Conservation (phyloP, 1,140 invertebrate genomes). For the Sarcophaga peregrina region DNA sequence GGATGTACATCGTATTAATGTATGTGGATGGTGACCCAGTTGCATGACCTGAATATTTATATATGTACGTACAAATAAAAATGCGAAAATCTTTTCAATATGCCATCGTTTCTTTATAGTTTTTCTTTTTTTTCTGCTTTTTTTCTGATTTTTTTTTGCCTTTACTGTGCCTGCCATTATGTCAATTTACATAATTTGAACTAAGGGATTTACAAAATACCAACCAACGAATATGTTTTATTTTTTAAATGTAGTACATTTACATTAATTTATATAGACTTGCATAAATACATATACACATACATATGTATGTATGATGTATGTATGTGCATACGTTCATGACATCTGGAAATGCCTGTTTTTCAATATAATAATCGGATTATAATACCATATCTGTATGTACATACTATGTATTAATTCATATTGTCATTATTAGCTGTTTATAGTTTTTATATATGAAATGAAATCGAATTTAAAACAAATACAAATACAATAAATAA, state of each 20-base stretch:
- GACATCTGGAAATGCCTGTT: not conserved
- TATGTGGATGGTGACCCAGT: slow-evolving; percentile 29
- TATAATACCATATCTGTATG: too few relatives aligned
- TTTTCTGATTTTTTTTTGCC: not conserved
- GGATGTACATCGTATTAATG: not conserved
- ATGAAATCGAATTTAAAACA: too few relatives aligned
- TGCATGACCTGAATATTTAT: slow-evolving; percentile 35
- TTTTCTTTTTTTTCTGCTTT: too few relatives aligned
- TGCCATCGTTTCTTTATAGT: not conserved
- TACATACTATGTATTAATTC: not conserved
- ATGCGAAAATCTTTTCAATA: slow-evolving; percentile 42
- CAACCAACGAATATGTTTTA: not conserved
- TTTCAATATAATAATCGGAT: slow-evolving; percentile 5
- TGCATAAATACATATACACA: too few relatives aligned
- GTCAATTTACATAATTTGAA: slow-evolving; percentile 40
- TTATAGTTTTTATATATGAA: not conserved
- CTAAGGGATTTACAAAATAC: slow-evolving; percentile 38
- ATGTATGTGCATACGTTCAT: not conserved
- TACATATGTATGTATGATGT: not conserved
- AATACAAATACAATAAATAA: too few relatives aligned
- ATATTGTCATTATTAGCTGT: not conserved
- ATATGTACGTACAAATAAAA: not conserved
- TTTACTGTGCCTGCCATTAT: slow-evolving; percentile 2
- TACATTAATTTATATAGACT: too few relatives aligned
- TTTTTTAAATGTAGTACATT: not conserved